phyloP scores from a whole-genome alignment of 2,797 vertebrate species.

The Acipenser ruthenus region DNA sequence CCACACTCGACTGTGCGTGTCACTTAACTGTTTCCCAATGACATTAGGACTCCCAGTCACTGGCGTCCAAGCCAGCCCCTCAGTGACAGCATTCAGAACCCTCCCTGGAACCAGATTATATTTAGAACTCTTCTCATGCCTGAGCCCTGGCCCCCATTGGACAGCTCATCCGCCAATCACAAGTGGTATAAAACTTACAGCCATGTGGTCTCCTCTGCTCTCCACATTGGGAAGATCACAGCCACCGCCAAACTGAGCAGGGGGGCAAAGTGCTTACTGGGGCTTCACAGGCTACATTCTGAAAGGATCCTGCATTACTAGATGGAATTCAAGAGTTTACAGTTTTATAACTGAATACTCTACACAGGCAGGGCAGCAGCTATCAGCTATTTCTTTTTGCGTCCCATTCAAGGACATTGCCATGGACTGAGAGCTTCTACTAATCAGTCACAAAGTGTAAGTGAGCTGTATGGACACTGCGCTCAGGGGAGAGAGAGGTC shows the following conservation, averaged over 20 bases:
- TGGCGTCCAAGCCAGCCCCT: not conserved
- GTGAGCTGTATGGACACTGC: slow-evolving; percentile 14
- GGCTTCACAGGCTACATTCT: too few relatives aligned
- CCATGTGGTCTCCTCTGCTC: too few relatives aligned
- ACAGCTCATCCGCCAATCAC: not conserved
- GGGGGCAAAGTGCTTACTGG: too few relatives aligned
- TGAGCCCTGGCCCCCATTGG: not conserved
- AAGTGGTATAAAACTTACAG: not conserved
- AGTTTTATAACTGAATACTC: too few relatives aligned
- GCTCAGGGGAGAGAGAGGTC: slow-evolving; percentile 21
- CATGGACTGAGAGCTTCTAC: slow-evolving; percentile 25
- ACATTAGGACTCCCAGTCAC: not conserved
- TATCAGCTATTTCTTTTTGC: not conserved
- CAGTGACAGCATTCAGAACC: not conserved
- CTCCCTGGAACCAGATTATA: not conserved
- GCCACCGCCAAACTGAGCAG: too few relatives aligned
- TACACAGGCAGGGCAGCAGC: too few relatives aligned
- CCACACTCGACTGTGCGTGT: not conserved
- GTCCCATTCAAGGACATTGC: slow-evolving; percentile 43
- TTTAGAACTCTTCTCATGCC: not conserved
- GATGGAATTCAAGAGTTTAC: too few relatives aligned
- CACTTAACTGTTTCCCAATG: not conserved
- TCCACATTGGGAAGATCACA: too few relatives aligned
- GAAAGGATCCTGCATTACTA: too few relatives aligned
- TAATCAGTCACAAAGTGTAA: not conserved